phyloP scores from a whole-genome alignment of 2,113 vertebrate species.

The Brachirus orientalis region DNA sequence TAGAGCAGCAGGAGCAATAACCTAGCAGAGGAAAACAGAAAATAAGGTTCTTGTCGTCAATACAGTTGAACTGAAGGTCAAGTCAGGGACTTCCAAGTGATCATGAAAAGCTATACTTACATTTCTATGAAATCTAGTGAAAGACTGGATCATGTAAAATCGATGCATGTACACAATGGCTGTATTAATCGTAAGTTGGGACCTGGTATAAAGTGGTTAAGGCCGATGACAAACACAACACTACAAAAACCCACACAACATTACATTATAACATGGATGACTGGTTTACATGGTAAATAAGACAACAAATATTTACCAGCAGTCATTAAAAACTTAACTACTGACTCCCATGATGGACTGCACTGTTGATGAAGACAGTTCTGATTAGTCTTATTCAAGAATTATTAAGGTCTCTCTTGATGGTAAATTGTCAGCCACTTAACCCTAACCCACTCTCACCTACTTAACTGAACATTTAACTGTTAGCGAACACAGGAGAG shows the following conservation, averaged over 20 bases:
- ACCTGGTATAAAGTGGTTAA: slow-evolving; percentile 84
- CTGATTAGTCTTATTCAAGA: too few relatives aligned
- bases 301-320: too few relatives aligned
- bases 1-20: slow-evolving; percentile 91
- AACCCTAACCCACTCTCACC: too few relatives aligned
- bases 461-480: too few relatives aligned
- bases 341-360: too few relatives aligned
- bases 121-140: slow-evolving; percentile 93
- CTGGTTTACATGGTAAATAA: too few relatives aligned
- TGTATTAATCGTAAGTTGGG: slow-evolving; percentile 96
- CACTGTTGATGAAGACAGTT: too few relatives aligned
- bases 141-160: slow-evolving; percentile 98
- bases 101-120: slow-evolving; percentile 79
- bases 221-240: slow-evolving; percentile 46
- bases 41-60: background rate
- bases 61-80: fast-evolving
- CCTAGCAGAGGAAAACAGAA: slow-evolving; percentile 68
- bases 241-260: slow-evolving; percentile 9
- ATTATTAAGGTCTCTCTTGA: too few relatives aligned
- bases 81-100: background rate
- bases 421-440: too few relatives aligned
- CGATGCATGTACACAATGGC: slow-evolving; percentile 98
- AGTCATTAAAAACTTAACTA: too few relatives aligned
- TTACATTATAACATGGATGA: too few relatives aligned
- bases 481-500: too few relatives aligned